phyloP scores from a whole-genome alignment of 2,797 vertebrate genomes.

The Coregonus ussuriensis region DNA sequence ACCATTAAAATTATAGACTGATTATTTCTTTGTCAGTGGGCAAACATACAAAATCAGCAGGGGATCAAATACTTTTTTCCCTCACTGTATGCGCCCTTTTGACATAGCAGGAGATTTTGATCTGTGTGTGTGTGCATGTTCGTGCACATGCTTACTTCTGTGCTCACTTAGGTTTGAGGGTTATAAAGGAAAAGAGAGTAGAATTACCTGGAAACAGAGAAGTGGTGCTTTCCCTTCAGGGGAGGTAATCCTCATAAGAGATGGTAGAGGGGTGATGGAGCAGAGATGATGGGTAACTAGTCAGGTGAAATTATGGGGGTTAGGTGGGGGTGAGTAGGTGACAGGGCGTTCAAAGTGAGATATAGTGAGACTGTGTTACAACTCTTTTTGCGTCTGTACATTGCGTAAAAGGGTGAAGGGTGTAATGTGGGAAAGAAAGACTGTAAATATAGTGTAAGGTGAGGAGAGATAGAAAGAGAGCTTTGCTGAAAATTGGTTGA shows the following conservation, averaged over 20 bases:
- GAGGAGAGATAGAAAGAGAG: not conserved
- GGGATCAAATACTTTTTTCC: no score
- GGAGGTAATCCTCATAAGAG: not conserved
- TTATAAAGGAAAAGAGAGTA: not conserved
- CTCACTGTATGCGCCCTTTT: not conserved
- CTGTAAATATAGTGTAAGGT: not conserved
- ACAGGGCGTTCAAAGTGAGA: not conserved
- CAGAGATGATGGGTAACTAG: not conserved
- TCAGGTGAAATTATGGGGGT: not conserved
- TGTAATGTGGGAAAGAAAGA: not conserved
- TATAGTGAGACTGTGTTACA: not conserved
- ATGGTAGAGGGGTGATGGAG: not conserved
- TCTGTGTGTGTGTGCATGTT: slow-evolving; percentile 10
- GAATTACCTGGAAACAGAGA: not conserved
- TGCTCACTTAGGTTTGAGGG: not conserved
- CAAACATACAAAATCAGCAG: no score
- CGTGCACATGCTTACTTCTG: not conserved
- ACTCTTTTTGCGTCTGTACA: not conserved
- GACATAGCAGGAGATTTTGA: not conserved
- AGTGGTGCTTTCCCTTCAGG: not conserved
- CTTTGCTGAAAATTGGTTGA: not conserved
- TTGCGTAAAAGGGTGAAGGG: not conserved
- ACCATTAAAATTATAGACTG: no score
- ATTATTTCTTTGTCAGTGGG: no score
- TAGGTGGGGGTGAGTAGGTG: not conserved